Base-by-base conservation (phyloP, 2,113 vertebrate genomes). In the Lycocorax pyrrhopterus region DNA sequence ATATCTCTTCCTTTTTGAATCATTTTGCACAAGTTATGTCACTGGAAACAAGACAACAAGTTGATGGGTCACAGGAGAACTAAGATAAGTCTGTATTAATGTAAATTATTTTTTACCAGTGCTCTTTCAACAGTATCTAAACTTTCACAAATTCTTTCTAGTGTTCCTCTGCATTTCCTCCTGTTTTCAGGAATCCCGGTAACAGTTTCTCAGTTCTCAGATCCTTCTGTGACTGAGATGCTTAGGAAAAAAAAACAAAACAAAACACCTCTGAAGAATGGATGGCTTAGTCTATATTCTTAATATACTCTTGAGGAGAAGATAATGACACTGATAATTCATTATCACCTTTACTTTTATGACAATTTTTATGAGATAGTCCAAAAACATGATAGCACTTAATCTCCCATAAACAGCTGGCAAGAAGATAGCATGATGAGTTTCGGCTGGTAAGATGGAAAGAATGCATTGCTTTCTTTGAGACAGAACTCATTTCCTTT, bases 341-440 rank as follows among this genome's bases (percentile, higher is more conserved):
- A 51, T 80, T 80, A 71, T 66, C 35, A 66, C 56, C 29, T n/a
- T n/a, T 49, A 59, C 8, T 9, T 80, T 71, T 62, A 84, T 56
- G 62, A 56, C 10, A 63, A 37, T 26, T 71, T 84, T 79, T 84
- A 80, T 66, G 46, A 35, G 46, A 51, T 56, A 56, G n/a, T 96
- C 73, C 89, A 47, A 96, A 90, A 94, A 93, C 85, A 68, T 43
- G 44, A 74, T 90, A 63, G 30, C 44, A 41, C 55, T 91, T 94
- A 78, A 94, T 96, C 76, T 97, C 68, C 90, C 74, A 67, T 92
- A 91, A 94, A 77, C 60, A 76, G 52, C 89, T 95, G 84, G 89
- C 37, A 77, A 58, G 9, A 86, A 86, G 30, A 58, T 37, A 76
- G n/a, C n/a, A 71, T 77, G 59, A 62, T 52, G 32, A 86, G 86